Evolutionary conservation across 2,888 invertebrate species (phyloP).

Genomic region (Chouioia cunea): DNA sequence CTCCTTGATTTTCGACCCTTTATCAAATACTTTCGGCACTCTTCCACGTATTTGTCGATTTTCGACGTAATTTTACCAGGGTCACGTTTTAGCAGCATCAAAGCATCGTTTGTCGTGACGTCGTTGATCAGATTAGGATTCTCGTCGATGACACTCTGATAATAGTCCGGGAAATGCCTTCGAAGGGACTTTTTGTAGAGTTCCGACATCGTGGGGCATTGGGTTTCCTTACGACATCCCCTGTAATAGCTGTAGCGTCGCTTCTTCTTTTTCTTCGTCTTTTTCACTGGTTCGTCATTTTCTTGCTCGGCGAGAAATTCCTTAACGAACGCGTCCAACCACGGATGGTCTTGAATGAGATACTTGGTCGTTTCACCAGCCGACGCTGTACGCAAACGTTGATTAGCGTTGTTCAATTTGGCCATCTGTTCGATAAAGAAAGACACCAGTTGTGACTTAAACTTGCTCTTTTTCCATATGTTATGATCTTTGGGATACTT

Average conservation of each 20-base stretch:
- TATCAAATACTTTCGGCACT: conserved; percentile 1
- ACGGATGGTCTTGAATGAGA: conserved; percentile 17
- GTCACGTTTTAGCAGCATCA: conserved; percentile 6
- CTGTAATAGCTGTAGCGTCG: not conserved
- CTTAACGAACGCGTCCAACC: conserved; percentile 8
- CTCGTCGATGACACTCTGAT: conserved; percentile 27
- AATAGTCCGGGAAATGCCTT: conserved; percentile 15
- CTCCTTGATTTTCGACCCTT: not conserved
- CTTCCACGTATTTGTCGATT: conserved; percentile 35
- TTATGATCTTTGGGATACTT: conserved; percentile 20
- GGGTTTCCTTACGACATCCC: not conserved
- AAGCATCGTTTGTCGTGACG: conserved; percentile 7
- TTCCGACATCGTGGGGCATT: no score
- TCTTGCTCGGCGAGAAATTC: not conserved
- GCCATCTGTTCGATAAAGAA: conserved; percentile 14
- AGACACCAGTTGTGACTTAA: not conserved
- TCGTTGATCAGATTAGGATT: conserved; percentile 18
- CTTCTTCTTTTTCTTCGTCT: not conserved
- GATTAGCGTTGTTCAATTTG: conserved; percentile 15
- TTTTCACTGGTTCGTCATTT: not conserved
- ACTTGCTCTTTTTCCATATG: conserved; percentile 9
- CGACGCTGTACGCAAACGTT: not conserved
- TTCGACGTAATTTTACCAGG: conserved; percentile 22
- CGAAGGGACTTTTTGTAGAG: not conserved
- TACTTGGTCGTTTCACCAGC: not conserved